Evolutionary conservation across 2,797 vertebrate species (phyloP).

Genomic region (Halcyon smyrnensis): DNA sequence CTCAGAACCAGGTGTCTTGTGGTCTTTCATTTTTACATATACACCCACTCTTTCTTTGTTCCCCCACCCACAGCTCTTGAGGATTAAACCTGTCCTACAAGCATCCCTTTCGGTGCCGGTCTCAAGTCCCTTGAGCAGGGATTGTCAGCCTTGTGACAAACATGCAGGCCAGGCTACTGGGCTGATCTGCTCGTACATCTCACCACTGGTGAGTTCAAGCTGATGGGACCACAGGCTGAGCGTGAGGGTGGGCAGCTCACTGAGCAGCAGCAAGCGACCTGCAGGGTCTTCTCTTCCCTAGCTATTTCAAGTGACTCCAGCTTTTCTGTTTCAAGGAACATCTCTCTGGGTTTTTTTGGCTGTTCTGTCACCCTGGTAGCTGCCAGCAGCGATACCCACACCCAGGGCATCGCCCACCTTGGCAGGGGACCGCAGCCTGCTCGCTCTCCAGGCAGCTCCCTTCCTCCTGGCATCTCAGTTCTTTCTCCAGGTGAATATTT

Average conservation of each 20-base stretch:
- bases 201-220: neutral
- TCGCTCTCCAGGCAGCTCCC: accelerated
- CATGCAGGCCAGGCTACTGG: neutral
- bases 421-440: neutral
- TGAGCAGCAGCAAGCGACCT: neutral
- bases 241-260: neutral
- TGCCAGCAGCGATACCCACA: neutral
- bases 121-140: neutral
- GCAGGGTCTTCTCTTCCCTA: neutral
- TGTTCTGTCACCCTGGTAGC: neutral
- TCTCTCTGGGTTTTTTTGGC: neutral
- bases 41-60: neutral
- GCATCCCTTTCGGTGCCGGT: neutral
- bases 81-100: constrained; percentile 33
- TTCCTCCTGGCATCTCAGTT: neutral
- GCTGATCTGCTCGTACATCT: neutral
- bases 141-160: neutral
- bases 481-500: neutral
- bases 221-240: neutral
- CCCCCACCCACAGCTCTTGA: neutral
- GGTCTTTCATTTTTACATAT: constrained; percentile 39
- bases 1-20: constrained; percentile 56
- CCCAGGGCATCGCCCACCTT: neutral
- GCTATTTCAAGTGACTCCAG: neutral
- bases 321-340: neutral